Evolutionary conservation across 2,888 invertebrate genomes (phyloP).

Genomic region (Eristalis arbustorum): DNA sequence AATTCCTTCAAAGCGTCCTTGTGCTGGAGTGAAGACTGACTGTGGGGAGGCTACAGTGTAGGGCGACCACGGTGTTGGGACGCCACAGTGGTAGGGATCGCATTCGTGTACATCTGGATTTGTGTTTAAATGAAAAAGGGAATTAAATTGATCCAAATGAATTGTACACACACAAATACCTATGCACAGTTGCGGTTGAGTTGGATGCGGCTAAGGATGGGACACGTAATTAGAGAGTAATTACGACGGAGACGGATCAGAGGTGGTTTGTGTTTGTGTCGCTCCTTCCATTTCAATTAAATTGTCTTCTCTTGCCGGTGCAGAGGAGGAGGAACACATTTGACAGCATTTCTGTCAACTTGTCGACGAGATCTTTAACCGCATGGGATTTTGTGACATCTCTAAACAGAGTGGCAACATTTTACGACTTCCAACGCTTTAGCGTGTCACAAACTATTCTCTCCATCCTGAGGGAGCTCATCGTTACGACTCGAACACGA

Average conservation of each 20-base stretch:
- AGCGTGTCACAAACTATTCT: too few relatives aligned
- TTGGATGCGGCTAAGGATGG: background rate
- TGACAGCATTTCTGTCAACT: too few relatives aligned
- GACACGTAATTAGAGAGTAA: background rate
- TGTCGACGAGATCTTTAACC: too few relatives aligned
- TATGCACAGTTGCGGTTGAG: background rate
- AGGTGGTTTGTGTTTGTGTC: background rate
- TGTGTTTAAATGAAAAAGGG: background rate
- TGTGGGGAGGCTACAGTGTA: too few relatives aligned
- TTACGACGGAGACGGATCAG: background rate
- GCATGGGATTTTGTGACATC: too few relatives aligned
- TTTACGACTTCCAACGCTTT: too few relatives aligned
- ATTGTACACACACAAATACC: background rate
- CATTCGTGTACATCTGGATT: background rate
- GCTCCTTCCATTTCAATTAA: background rate
- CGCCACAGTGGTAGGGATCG: background rate
- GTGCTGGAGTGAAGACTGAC: too few relatives aligned
- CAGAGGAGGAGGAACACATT: too few relatives aligned
- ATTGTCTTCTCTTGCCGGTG: background rate
- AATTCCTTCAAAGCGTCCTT: background rate
- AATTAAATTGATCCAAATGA: background rate
- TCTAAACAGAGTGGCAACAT: too few relatives aligned
- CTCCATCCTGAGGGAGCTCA: too few relatives aligned
- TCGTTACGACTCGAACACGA: too few relatives aligned
- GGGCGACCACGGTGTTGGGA: too few relatives aligned